Evolutionary conservation across 2,113 vertebrate genomes (phyloP).

Genomic region (Pterocles gutturalis): DNA sequence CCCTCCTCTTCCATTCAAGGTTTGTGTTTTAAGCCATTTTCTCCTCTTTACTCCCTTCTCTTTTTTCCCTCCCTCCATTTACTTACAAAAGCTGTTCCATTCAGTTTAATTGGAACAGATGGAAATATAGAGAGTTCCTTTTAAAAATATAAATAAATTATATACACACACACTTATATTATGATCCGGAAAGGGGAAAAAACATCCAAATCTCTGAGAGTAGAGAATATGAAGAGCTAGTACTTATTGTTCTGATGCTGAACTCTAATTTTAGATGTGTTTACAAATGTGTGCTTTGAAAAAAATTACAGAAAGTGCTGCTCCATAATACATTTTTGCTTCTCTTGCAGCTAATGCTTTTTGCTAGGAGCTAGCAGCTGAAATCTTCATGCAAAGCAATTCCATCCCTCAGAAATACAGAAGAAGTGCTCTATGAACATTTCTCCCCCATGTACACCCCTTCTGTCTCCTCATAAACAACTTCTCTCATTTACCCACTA

Average conservation of each 20-base stretch:
- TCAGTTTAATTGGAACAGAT: conserved; percentile 80
- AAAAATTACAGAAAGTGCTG: conserved; percentile 38
- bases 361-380: conserved; percentile 65
- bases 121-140: conserved; percentile 77
- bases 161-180: conserved; percentile 34
- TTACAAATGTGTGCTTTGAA: conserved; percentile 72
- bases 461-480: conserved; percentile 8
- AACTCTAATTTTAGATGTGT: conserved; percentile 81
- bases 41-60: neutral
- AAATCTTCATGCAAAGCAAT: conserved; percentile 59
- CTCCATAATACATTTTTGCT: conserved; percentile 60
- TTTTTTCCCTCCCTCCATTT: conserved; percentile 50
- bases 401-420: neutral
- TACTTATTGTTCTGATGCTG: conserved; percentile 70
- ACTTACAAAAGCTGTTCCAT: conserved; percentile 53
- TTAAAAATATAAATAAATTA: conserved; percentile 78
- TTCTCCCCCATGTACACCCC: neutral
- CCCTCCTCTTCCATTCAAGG: conserved; percentile 17
- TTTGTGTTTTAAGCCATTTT: conserved; percentile 42
- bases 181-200: conserved; percentile 2
- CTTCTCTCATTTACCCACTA: conserved; percentile 21
- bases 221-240: conserved; percentile 58
- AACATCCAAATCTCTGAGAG: conserved; percentile 63
- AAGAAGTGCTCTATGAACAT: neutral
- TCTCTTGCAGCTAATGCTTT: conserved; percentile 68